These are phyloP conservation scores for Sebastes elongatus DNA, from an alignment of 2,797 vertebrate genomes.

Conservation along the genomic window DNA sequence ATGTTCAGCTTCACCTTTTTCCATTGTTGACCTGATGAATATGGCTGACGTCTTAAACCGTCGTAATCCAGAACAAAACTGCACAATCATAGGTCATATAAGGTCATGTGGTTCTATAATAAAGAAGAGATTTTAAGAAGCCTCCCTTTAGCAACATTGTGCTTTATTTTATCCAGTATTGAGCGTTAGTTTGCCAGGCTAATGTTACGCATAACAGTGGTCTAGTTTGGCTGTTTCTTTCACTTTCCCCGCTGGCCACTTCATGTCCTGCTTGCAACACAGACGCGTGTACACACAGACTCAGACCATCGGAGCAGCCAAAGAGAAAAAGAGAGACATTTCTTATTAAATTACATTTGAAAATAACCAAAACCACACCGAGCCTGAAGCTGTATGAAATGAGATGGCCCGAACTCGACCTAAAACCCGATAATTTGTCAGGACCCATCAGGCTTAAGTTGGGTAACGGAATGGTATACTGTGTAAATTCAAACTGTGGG, in stretches of 20 bases:
- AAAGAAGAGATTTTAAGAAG: background rate
- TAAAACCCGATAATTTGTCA: constrained; percentile 42
- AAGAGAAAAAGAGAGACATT: background rate
- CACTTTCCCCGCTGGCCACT: background rate
- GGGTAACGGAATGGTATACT: background rate
- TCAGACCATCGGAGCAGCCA: background rate
- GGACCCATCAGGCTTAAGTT: background rate
- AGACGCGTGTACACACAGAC: background rate
- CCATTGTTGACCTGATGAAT: background rate
- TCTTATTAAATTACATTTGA: constrained; percentile 29
- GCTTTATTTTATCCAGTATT: background rate
- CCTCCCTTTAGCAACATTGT: background rate
- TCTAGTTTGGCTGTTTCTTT: background rate
- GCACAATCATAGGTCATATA: background rate
- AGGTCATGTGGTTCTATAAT: background rate
- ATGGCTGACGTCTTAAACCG: background rate
- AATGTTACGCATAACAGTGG: background rate
- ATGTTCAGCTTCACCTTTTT: too few species aligned
- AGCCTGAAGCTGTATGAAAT: constrained; percentile 17
- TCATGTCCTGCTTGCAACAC: background rate
- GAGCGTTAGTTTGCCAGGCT: background rate
- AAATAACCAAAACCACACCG: constrained; percentile 23
- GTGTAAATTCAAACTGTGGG: background rate
- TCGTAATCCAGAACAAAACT: background rate
- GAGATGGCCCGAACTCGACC: constrained; percentile 13